Conservation (phyloP, 2,797 vertebrate species). For the Euphonia xanthogaster region DNA sequence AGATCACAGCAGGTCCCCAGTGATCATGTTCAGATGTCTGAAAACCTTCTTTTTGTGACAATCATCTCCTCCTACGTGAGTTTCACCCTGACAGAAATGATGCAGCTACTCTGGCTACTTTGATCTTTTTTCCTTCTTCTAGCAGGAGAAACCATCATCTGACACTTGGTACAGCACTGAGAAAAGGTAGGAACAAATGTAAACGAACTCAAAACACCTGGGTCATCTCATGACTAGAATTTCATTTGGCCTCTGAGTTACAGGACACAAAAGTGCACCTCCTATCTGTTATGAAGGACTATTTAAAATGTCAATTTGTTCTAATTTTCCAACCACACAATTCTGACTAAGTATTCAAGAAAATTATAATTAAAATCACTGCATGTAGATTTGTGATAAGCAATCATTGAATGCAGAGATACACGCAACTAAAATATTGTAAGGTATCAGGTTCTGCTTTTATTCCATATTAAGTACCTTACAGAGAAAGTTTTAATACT, state of each 20-base stretch:
- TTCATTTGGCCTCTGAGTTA: not conserved
- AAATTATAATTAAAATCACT: not conserved
- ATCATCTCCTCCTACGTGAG: rapidly evolving
- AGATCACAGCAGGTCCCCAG: not conserved
- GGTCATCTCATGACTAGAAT: not conserved
- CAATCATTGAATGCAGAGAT: not conserved
- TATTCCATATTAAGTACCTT: not conserved
- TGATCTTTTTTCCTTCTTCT: not conserved
- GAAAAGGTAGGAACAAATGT: not conserved
- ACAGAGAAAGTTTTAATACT: not conserved
- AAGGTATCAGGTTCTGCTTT: not conserved
- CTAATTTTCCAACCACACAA: not conserved
- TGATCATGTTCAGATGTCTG: not conserved
- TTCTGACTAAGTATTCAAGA: not conserved
- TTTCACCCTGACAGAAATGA: not conserved
- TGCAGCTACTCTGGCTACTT: not conserved
- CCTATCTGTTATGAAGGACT: not conserved
- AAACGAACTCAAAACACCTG: not conserved
- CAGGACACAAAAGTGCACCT: not conserved
- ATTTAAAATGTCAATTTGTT: not conserved
- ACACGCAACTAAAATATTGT: not conserved
- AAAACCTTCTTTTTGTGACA: not conserved
- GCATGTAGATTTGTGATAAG: not conserved
- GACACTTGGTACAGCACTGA: not conserved
- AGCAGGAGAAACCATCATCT: not conserved